A percentile compares a stretch with the other conserved stretches of the same genome.
phyloP scores from a whole-genome alignment of 2,797 vertebrate species.

The Rhyacichthys aspro region DNA sequence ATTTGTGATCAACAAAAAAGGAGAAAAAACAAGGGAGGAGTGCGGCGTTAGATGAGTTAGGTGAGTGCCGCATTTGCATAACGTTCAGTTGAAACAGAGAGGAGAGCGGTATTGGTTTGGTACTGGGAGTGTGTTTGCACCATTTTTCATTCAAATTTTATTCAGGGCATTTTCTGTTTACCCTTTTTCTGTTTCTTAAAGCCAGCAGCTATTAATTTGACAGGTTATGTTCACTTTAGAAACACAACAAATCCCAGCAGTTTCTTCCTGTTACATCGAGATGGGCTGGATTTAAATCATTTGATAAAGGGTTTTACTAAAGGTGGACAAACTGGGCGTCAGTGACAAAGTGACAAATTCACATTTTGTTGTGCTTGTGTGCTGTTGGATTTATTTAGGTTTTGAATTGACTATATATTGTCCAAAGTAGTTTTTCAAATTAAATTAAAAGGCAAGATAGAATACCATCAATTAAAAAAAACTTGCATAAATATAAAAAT shows the following conservation, averaged over 20 bases:
- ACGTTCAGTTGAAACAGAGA: conserved; percentile 55
- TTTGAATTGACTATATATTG: too few species aligned
- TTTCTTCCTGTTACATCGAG: conserved; percentile 12
- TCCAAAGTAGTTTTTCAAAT: too few species aligned
- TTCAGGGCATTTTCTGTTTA: conserved; percentile 54
- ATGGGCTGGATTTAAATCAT: conserved; percentile 28
- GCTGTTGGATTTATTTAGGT: too few species aligned
- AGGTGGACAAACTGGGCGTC: too few species aligned
- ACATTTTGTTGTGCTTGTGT: not conserved
- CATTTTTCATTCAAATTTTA: conserved; percentile 59
- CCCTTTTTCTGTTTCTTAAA: conserved; percentile 39
- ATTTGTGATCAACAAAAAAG: conserved; percentile 78
- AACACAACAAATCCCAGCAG: conserved; percentile 22
- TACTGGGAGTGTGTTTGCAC: conserved; percentile 22
- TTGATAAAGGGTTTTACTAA: conserved; percentile 25
- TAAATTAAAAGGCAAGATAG: too few species aligned
- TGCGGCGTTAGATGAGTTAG: conserved; percentile 58
- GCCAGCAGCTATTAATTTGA: conserved; percentile 53
- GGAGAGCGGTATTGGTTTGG: conserved; percentile 45
- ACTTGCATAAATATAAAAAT: too few species aligned
- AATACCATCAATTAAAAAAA: too few species aligned
- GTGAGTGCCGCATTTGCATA: conserved; percentile 72
- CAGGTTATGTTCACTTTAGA: conserved; percentile 45
- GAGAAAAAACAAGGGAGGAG: conserved; percentile 66
- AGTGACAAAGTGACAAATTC: conserved; percentile 24